Evolutionary conservation across 2,888 invertebrate species (phyloP).

Genomic region (Hirtodrosophila trivittata): DNA sequence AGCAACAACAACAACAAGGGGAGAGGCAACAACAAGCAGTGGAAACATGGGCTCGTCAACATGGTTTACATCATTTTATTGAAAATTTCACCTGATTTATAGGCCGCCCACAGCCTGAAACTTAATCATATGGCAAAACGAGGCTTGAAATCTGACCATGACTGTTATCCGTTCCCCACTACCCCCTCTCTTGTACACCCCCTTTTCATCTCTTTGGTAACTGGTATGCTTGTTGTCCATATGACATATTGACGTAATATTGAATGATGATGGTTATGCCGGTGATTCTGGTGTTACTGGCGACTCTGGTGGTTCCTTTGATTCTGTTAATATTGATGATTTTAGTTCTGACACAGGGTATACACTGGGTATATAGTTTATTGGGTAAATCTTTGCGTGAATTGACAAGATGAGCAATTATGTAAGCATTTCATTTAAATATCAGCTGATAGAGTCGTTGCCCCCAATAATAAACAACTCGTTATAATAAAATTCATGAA

Average conservation of each 20-base stretch:
- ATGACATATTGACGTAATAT: slow-evolving; percentile 52
- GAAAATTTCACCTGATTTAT: slow-evolving; percentile 74
- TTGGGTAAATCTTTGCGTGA: slow-evolving; percentile 56
- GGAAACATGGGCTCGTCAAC: slow-evolving; percentile 48
- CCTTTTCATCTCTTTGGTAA: not conserved
- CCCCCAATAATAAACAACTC: slow-evolving; percentile 41
- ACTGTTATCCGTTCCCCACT: not conserved
- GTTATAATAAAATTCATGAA: slow-evolving; percentile 23
- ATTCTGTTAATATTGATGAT: slow-evolving; percentile 1
- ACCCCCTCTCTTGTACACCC: not conserved
- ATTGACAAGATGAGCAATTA: slow-evolving; percentile 77
- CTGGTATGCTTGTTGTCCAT: slow-evolving; percentile 15
- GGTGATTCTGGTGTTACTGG: no score
- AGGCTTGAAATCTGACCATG: slow-evolving; percentile 61
- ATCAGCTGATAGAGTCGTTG: no score
- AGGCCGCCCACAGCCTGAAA: slow-evolving; percentile 54
- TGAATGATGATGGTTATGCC: slow-evolving; percentile 46
- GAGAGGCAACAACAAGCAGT: slow-evolving; percentile 5
- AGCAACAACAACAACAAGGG: slow-evolving; percentile 13
- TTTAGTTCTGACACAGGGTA: not conserved
- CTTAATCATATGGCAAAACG: slow-evolving; percentile 77
- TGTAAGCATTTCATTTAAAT: slow-evolving; percentile 77
- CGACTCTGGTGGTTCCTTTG: no score
- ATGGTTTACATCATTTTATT: slow-evolving; percentile 59
- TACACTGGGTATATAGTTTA: not conserved